Conservation (phyloP, 2,113 vertebrate genomes). For the Promerops cafer region DNA sequence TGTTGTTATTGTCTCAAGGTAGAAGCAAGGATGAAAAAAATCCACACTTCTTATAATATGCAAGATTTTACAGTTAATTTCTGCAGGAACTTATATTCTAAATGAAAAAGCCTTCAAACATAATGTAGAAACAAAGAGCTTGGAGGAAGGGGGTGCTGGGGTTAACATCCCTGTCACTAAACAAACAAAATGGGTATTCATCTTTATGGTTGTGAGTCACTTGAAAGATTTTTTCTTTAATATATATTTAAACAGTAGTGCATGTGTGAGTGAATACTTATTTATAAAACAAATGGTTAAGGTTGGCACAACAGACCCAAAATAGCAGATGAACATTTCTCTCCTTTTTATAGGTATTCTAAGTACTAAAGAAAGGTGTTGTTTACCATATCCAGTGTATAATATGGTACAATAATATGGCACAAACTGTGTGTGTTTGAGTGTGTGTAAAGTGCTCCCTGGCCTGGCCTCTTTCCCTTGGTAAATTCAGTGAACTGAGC, state of each 20-base stretch:
- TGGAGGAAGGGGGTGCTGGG: neutral
- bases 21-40: neutral
- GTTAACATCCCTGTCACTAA: neutral
- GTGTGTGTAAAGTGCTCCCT: neutral
- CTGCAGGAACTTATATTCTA: neutral
- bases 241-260: neutral
- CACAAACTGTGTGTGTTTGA: neutral
- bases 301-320: neutral
- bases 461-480: neutral
- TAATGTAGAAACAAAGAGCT: neutral
- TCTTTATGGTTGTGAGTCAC: neutral
- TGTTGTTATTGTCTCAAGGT: neutral
- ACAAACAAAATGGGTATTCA: neutral
- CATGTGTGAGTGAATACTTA: fast-evolving
- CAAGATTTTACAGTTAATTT: neutral
- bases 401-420: fast-evolving
- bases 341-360: neutral
- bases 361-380: neutral
- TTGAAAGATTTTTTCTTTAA: neutral
- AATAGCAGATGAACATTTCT: neutral
- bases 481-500: neutral
- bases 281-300: neutral
- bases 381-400: neutral
- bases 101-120: neutral
- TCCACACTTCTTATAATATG: neutral